Base-by-base conservation (phyloP, 2,113 vertebrate genomes). In the Orycteropus afer region DNA sequence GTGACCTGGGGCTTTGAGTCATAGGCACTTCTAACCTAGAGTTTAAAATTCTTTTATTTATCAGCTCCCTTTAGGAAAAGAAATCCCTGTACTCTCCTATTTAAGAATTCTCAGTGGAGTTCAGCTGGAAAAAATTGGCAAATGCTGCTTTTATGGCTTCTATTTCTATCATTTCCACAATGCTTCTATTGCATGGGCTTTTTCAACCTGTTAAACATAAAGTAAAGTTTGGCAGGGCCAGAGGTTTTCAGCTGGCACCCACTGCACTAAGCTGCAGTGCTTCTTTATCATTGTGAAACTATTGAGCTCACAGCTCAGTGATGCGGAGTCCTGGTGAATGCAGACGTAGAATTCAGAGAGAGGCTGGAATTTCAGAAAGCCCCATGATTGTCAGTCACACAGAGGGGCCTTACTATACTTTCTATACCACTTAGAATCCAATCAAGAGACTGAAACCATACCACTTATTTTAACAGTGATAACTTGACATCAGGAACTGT, bases 91-190 rank as follows among this genome's bases (percentile, higher is more conserved):
- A 11, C n/a, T 84, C 15, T 87, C 22, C 49, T 77, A 51, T 47
- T 67, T 55, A 86, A 91, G 83, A 82, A 95, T 76, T 76, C 47
- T 89, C 57, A 81, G 12, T 15, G 4, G 47, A 34, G 32, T 32
- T 92, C 49, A 94, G 84, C 90, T 93, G 90, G 83, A 74, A 86
- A 86, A 91, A 95, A 69, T 27, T 53, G 76, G 73, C 57, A 76
- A 79, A 49, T 5, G 10, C 37, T 45, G 17, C 71, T 86, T 57
- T 45, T 34, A 40, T 32, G 37, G 18, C 14, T 45, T 78, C 79
- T 25, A 29, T 71, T 45, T 89, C 86, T 91, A 61, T 37, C 14
- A 6, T 53, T 74, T 89, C 76, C 59, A 6, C 37, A 63, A 23
- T 45, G 32, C 34, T 59, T 61, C 55, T 53, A 14, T 7, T 14